phyloP scores from a whole-genome alignment of 2,888 invertebrate species.

The Catocala sponsa region DNA sequence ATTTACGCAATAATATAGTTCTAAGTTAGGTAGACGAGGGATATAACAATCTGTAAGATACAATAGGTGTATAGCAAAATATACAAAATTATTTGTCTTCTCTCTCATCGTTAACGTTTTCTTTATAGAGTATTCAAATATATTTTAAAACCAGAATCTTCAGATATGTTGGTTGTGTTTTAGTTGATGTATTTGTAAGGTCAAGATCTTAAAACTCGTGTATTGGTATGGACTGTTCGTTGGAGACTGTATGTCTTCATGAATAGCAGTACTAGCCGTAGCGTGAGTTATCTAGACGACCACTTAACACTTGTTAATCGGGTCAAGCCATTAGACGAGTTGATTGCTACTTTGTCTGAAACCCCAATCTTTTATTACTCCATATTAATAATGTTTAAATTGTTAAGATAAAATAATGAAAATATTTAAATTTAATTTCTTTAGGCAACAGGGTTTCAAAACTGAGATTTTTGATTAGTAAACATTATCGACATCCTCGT shows the following conservation, averaged over 20 bases:
- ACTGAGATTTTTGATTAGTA: neutral
- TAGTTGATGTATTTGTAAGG: neutral
- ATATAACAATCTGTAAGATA: neutral
- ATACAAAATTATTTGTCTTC: conserved; percentile 1
- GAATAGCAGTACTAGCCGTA: too few species aligned
- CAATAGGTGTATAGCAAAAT: conserved; percentile 4
- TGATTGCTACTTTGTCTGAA: too few species aligned
- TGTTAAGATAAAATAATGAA: neutral
- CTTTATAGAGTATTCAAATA: too few species aligned
- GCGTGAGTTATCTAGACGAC: too few species aligned
- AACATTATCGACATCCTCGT: neutral
- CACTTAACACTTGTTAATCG: too few species aligned
- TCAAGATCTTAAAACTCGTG: neutral
- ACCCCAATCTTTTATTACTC: too few species aligned
- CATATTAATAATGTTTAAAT: conserved; percentile 1
- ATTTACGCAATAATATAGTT: conserved; percentile 23
- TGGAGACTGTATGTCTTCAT: too few species aligned
- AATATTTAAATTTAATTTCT: conserved; percentile 3
- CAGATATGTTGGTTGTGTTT: too few species aligned
- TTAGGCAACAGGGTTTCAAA: conserved; percentile 11
- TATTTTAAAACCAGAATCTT: too few species aligned
- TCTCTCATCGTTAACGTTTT: neutral
- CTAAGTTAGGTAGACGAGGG: conserved; percentile 6
- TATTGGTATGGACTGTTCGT: too few species aligned
- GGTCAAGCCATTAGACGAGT: too few species aligned